Conservation (phyloP, 2,113 vertebrate species). For the Harpagus bidentatus region DNA sequence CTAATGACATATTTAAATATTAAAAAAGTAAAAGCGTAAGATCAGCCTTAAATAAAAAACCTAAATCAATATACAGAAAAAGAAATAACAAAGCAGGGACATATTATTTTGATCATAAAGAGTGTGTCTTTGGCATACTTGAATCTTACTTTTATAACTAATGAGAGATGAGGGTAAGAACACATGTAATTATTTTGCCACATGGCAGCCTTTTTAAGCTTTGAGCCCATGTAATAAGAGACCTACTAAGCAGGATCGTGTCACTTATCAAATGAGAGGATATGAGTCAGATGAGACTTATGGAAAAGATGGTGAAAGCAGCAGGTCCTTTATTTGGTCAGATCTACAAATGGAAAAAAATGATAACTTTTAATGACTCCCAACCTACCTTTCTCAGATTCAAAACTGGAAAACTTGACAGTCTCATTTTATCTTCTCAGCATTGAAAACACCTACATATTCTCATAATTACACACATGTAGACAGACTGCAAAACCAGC, state of each 20-base stretch:
- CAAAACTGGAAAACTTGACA: not conserved
- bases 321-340: not conserved
- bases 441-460: not conserved
- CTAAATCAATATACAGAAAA: not conserved
- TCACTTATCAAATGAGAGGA: not conserved
- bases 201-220: not conserved
- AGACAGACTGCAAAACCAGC: not conserved
- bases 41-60: not conserved
- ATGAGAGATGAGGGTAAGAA: not conserved
- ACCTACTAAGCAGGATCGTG: not conserved
- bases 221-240: not conserved
- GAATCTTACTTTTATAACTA: not conserved
- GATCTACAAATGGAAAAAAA: not conserved
- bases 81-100: not conserved
- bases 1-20: not conserved
- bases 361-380: not conserved
- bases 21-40: not conserved
- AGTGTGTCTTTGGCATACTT: not conserved
- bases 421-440: not conserved
- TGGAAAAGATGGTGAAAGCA: conserved; percentile 10
- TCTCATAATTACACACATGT: not conserved
- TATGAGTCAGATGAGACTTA: conserved; percentile 20
- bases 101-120: not conserved
- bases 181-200: not conserved
- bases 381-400: not conserved